Conservation (phyloP, 2,888 invertebrate genomes). For the Apotomis betuletana region DNA sequence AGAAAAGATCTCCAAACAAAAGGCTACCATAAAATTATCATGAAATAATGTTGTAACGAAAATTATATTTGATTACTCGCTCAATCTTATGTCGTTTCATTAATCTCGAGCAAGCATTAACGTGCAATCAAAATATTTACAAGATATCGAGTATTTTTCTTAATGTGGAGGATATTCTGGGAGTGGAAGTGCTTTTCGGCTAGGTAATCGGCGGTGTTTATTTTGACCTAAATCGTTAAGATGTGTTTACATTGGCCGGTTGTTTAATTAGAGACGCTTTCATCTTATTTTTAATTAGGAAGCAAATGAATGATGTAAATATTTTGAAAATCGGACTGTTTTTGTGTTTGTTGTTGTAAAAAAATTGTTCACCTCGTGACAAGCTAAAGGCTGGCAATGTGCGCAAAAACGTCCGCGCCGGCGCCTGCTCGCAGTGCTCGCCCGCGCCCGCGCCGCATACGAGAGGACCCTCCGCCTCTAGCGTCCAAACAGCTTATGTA, state of each 20-base stretch:
- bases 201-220: slow-evolving; percentile 19
- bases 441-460: not conserved
- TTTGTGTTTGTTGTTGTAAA: not conserved
- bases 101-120: no score
- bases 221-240: slow-evolving; percentile 5
- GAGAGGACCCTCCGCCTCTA: not conserved
- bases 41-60: no score
- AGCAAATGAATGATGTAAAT: not conserved
- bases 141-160: slow-evolving; percentile 16
- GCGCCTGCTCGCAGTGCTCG: slow-evolving; percentile 17
- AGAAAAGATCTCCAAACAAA: no score
- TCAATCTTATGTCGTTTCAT: no score
- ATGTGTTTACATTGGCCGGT: slow-evolving; percentile 11
- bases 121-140: slow-evolving; percentile 5
- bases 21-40: no score
- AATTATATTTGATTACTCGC: no score
- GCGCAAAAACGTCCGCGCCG: slow-evolving; percentile 36
- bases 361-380: not conserved
- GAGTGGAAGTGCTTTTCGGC: not conserved
- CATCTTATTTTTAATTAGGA: not conserved
- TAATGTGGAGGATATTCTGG: slow-evolving; percentile 3
- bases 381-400: slow-evolving; percentile 8
- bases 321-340: no score
- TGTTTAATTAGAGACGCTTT: slow-evolving; percentile 17
- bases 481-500: not conserved